Evolutionary conservation across 92 coral and sea anemone species (phyloP).

Genomic region (Desmophyllum pertusum): DNA sequence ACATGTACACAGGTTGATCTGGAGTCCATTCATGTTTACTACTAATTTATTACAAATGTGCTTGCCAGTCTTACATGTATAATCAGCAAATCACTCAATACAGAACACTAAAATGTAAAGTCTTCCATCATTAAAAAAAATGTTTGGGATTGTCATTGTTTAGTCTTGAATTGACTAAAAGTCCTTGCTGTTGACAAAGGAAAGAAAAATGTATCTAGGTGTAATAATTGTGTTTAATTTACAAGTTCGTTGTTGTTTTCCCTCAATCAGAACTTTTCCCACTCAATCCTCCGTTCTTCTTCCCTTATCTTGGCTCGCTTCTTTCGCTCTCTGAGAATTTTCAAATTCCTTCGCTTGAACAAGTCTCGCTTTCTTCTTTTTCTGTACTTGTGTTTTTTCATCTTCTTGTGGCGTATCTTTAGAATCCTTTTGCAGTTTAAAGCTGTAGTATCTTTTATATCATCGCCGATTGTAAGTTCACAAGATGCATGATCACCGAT

Average conservation of each 20-base stretch:
- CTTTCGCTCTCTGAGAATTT: constrained; percentile 81
- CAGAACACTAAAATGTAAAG: background rate
- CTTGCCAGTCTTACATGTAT: background rate
- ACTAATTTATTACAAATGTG: background rate
- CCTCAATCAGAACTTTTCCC: background rate
- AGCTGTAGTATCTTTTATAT: background rate
- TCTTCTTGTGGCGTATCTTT: constrained; percentile 85
- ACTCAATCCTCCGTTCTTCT: constrained; percentile 24
- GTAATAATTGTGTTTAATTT: background rate
- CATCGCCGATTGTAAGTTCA: constrained; percentile 41
- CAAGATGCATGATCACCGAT: constrained; percentile 23
- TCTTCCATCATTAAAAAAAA: background rate
- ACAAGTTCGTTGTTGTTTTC: background rate
- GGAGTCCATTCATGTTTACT: too few relatives aligned
- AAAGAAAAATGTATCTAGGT: background rate
- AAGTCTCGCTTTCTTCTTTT: constrained; percentile 88
- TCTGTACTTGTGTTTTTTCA: constrained; percentile 95
- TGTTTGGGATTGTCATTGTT: background rate
- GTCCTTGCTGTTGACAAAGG: too few relatives aligned
- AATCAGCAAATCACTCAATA: background rate
- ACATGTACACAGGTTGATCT: too few relatives aligned
- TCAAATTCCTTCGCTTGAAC: constrained; percentile 85
- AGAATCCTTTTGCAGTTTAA: constrained; percentile 69
- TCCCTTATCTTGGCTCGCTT: constrained; percentile 71
- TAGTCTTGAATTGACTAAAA: background rate